Evolutionary conservation across 2,797 vertebrate species (phyloP).

Genomic region (Enteromius thamalakanensis): DNA sequence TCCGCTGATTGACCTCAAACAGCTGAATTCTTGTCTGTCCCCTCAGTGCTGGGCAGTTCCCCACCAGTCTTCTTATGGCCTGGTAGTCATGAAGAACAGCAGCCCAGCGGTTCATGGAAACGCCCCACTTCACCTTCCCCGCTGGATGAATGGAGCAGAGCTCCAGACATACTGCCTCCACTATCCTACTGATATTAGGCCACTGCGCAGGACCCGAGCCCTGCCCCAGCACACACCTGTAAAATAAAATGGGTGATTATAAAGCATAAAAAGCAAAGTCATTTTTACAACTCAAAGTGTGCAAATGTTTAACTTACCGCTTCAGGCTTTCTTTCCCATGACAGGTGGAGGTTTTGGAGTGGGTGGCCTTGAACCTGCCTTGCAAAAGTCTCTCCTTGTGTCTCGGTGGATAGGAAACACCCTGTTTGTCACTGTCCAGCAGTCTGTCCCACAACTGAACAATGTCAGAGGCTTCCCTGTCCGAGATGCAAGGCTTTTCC

Average conservation of each 20-base stretch:
- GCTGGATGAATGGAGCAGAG: background rate
- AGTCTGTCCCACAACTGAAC: slow-evolving; percentile 6
- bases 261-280: no score
- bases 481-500: background rate
- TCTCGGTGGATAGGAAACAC: background rate
- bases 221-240: no score
- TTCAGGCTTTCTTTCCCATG: background rate
- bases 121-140: no score
- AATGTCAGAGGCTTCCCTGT: background rate
- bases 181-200: no score
- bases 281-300: no score
- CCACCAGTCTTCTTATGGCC: no score
- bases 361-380: slow-evolving; percentile 6
- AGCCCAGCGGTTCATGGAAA: background rate
- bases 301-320: no score
- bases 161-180: background rate
- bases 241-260: background rate
- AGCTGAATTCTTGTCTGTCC: no score
- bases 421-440: background rate
- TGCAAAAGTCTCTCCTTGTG: background rate
- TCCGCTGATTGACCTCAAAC: no score
- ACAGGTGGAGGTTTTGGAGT: background rate
- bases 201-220: background rate
- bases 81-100: no score
- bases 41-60: no score